Base-by-base conservation (phyloP, 1,140 invertebrate genomes). In the Bombus pyrosoma region DNA sequence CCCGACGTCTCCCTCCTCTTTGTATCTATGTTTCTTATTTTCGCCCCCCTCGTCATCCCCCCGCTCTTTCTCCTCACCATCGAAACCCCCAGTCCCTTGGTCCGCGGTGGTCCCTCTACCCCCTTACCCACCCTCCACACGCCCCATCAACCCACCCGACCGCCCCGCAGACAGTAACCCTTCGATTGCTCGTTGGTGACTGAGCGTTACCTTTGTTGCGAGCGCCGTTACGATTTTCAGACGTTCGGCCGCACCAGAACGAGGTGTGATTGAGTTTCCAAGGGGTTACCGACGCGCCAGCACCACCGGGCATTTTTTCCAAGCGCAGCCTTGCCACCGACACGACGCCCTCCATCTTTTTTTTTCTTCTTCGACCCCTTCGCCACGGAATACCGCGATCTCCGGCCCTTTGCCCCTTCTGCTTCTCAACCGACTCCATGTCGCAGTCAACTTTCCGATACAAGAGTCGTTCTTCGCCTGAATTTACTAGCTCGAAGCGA, bases 171-270 rank as follows among this genome's bases (percentile, higher is more conserved):
- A 87, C 59, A 59, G 53, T 68, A 68, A 79, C 88, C 86, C 76
- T 89, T 86, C 85, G 85, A 85, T 85, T 72, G 82, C 82, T 78
- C 78, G 43, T 84, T 79, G 74, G 64, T 47, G 81, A 83, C 72
- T 39, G 81, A 53, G 39, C 39, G 81, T 64, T 47, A 64, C 75
- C 82, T 84, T 84, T 84, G 64, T 78, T 79, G 39, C 66, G 53
- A 69, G 75, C 82, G 64, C 74, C 82, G 82, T 79, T 84, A 79
- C 82, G 82, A 84, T 84, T 71, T 84, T 79, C 41, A 59, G 64
- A 83, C 73, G 73, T 78, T 32, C 9, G 62, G 3, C 28, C 25
- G 13, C 18, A 81, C n/a, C 47, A 73, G n/a, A 73, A 81, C 78
- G 66, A 77, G 81, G 81, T 41, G 74, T 13, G 74, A 80, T 79